Percentiles rank a stretch among this genome's conserved stretches.
phyloP scores from a whole-genome alignment of 2,888 invertebrate species.

The Stenichneumon culpator region DNA sequence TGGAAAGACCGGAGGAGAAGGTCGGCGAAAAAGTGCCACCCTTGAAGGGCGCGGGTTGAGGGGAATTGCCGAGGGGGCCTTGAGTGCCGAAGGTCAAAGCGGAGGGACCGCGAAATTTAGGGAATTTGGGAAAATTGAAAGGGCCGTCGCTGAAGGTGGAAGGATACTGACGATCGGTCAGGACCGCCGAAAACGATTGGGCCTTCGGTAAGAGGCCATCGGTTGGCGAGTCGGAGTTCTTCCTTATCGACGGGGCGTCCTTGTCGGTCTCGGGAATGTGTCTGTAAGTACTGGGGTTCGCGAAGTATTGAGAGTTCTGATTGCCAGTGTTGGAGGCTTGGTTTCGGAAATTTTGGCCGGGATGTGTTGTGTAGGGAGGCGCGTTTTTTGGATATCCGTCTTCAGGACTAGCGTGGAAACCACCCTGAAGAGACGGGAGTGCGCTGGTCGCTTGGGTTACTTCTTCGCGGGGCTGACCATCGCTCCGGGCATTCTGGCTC shows the following conservation, averaged over 20 bases:
- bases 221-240: neutral
- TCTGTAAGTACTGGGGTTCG: slow-evolving; percentile 41
- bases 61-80: neutral
- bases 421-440: slow-evolving; percentile 29
- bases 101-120: slow-evolving; percentile 28
- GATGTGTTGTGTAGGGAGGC: neutral
- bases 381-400: slow-evolving; percentile 5
- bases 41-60: slow-evolving; percentile 25
- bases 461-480: neutral
- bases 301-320: slow-evolving; percentile 36
- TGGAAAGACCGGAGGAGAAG: slow-evolving; percentile 24
- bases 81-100: slow-evolving; percentile 30
- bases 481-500: neutral
- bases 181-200: slow-evolving; percentile 33
- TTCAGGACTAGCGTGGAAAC: slow-evolving; percentile 36
- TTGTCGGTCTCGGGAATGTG: slow-evolving; percentile 36
- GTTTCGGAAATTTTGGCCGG: slow-evolving; percentile 26
- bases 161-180: slow-evolving; percentile 21
- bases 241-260: neutral
- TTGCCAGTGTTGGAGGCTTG: neutral
- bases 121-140: neutral
- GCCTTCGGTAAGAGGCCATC: slow-evolving; percentile 40
- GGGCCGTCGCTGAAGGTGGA: neutral
- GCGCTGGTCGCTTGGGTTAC: neutral
- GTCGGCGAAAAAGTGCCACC: slow-evolving; percentile 37